A percentile compares a stretch with the other conserved stretches of the same genome.
Conservation (phyloP, 2,888 invertebrate species). For the Limnephilus auricula region DNA sequence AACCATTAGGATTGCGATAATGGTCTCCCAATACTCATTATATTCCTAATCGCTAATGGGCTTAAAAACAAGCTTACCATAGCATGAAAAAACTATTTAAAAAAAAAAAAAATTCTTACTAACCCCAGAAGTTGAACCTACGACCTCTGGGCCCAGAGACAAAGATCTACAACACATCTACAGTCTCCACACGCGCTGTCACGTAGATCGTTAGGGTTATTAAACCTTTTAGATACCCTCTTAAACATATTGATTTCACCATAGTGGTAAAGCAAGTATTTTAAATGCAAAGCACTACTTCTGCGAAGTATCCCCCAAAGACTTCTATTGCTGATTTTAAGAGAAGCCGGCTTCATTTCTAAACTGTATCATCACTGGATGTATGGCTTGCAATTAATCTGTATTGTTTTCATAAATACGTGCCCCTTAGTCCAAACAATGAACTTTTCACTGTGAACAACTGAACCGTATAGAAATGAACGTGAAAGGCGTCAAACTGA, state of each 20-base stretch:
- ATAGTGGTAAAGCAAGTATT: background rate
- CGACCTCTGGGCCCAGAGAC: no score
- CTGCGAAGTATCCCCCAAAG: background rate
- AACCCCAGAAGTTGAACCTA: no score
- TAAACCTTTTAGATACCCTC: no score
- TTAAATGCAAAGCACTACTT: background rate
- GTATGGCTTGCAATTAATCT: slow-evolving; percentile 17
- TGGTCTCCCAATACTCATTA: no score
- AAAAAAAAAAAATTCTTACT: no score
- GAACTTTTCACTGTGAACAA: background rate
- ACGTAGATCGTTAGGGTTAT: no score
- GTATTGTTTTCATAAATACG: slow-evolving; percentile 30
- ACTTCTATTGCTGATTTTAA: background rate
- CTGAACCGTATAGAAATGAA: background rate
- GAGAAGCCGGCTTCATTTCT: background rate
- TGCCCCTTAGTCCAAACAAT: slow-evolving; percentile 14
- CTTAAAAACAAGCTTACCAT: no score
- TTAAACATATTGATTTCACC: background rate
- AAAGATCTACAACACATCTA: no score
- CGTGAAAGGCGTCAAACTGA: background rate
- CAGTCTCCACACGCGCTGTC: no score
- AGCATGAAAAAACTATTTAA: no score
- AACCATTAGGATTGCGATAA: no score
- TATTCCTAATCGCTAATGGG: no score
- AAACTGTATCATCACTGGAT: background rate